Evolutionary conservation across 1,140 invertebrate genomes (phyloP), one percentile per base, ranked within the genome.

Genomic region (Helicoverpa armigera): DNA sequence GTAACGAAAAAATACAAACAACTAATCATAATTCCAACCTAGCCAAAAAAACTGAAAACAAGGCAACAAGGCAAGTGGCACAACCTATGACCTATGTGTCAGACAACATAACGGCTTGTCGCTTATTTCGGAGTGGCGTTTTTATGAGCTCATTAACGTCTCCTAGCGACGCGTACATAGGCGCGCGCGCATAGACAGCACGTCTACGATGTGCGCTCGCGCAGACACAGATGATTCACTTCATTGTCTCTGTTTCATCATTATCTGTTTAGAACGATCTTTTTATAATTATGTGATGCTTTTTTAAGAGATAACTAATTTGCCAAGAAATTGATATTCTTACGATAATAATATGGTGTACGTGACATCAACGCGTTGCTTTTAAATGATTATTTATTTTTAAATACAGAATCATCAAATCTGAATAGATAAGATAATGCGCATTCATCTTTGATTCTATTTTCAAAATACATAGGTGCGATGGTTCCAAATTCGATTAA

Each of bases 241-340:
- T 35, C 35, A 67, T 67, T 50, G 63, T 67, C 63, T 48, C 50
- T 67, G 12, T 50, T 67, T 18, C 1, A n/a, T 67, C 13, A 67
- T 67, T 67, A 67, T 67, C 63, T 67, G 63, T 67, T 67, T 18
- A 48, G 63, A 67, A 35, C 9, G 10, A n/a, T 65, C 50, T 48
- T 35, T 50, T 13, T 11, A 48, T 35, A 12, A 50, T 67, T 2
- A 4, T 50, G 11, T 67, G 16, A 67, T 10, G 9, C 63, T 12
- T 10, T 12, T 60, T 60, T 29, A 56, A 12, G 12, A 60, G 58
- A 60, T 60, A 58, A 18, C 4, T 43, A 7, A 43, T 43, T 43
- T 43, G 35, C 5, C 35, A 43, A 43, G 9, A 43, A 43, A 5
- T 43, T 1, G 35, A 43, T 43, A 9, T 43, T 7, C 35, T 9